phyloP scores from a whole-genome alignment of 2,888 invertebrate species.

The Stenichneumon culpator region DNA sequence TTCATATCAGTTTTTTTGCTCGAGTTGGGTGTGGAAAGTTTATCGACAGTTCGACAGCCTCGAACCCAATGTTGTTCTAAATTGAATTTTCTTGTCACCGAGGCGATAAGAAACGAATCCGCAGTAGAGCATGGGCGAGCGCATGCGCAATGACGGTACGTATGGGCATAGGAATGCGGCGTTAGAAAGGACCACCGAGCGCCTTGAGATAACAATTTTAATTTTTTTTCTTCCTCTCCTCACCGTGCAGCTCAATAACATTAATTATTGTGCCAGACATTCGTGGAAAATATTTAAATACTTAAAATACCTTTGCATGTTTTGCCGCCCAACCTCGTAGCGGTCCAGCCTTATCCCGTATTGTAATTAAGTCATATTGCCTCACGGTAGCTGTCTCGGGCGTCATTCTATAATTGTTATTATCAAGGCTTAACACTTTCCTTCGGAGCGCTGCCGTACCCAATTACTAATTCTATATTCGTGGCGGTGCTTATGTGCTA shows the following conservation, averaged over 20 bases:
- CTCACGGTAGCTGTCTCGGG: conserved; percentile 14
- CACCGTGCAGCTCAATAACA: conserved; percentile 16
- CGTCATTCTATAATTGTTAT: conserved; percentile 11
- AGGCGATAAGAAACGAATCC: conserved; percentile 21
- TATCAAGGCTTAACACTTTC: conserved; percentile 7
- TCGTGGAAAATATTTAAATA: conserved; percentile 20
- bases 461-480: background rate
- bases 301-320: conserved; percentile 34
- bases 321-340: background rate
- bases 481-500: background rate
- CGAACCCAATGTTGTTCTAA: background rate
- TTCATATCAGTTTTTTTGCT: background rate
- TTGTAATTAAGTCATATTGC: conserved; percentile 31
- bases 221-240: conserved; percentile 22
- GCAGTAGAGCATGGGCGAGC: background rate
- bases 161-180: conserved; percentile 56
- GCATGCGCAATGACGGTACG: conserved; percentile 35
- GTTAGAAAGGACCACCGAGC: conserved; percentile 63
- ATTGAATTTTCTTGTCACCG: conserved; percentile 32
- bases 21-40: conserved; percentile 7
- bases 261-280: conserved; percentile 50
- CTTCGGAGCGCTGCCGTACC: background rate
- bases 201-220: conserved; percentile 61
- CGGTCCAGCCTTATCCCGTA: background rate
- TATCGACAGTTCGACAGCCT: background rate